Evolutionary conservation across 2,888 invertebrate species (phyloP).

Genomic region (Anodontia alba): DNA sequence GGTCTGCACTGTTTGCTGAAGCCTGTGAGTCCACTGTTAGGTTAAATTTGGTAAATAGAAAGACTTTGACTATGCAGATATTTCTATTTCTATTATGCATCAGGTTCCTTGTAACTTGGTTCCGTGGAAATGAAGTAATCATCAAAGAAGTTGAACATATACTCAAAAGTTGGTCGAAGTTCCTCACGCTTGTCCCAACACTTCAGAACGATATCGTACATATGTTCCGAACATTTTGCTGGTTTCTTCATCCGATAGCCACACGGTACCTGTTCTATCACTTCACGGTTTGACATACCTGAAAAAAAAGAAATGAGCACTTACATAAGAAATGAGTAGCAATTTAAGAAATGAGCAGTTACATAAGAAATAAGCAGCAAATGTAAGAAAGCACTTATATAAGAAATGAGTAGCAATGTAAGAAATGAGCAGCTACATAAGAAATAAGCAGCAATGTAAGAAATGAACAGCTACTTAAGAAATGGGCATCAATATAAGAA

Average conservation of each 20-base stretch:
- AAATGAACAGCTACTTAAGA: too few species aligned
- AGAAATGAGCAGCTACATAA: too few species aligned
- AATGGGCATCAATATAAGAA: too few species aligned
- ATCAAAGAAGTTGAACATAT: slow-evolving; percentile 92
- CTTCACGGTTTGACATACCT: slow-evolving; percentile 98
- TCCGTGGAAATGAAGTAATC: slow-evolving; percentile 98
- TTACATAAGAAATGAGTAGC: too few species aligned
- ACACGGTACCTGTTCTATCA: slow-evolving; percentile 97
- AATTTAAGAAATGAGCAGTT: too few species aligned
- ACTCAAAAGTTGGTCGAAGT: slow-evolving; percentile 98
- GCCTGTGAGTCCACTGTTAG: too few species aligned
- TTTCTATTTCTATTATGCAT: neutral
- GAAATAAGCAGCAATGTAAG: too few species aligned
- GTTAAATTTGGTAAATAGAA: too few species aligned
- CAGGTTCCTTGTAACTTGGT: slow-evolving; percentile 90
- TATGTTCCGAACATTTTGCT: slow-evolving; percentile 92
- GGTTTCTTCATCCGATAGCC: slow-evolving; percentile 99
- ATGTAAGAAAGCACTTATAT: neutral
- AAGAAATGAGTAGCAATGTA: too few species aligned
- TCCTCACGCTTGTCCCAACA: slow-evolving; percentile 97
- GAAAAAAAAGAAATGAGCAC: slow-evolving; percentile 62
- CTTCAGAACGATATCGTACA: slow-evolving; percentile 96
- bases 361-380: neutral
- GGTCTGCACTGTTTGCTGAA: too few species aligned
- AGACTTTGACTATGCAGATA: too few species aligned